Base-by-base conservation (phyloP, 2,797 vertebrate genomes). In the Furcifer pardalis region DNA sequence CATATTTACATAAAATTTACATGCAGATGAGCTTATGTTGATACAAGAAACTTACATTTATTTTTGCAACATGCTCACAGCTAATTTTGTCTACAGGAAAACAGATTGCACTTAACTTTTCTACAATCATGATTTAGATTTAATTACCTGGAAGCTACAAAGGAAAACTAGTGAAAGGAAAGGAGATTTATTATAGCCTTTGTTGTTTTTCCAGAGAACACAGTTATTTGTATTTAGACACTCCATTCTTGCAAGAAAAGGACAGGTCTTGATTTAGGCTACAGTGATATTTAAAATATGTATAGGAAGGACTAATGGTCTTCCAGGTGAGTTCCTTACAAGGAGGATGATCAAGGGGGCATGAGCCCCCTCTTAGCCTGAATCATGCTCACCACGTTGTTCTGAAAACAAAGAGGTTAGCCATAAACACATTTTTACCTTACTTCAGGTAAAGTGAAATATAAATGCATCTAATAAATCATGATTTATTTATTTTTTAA, bases 1-100 rank as follows among this genome's bases (percentile, higher is more conserved):
- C 91, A 90, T 72, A 93, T 94, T 92, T 93, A 90, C 90, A 94
- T 93, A 93, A 92, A 60, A 93, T 92, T 92, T 93, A 89, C 91
- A 91, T 91, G 90, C 91, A 93, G 82, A 93, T 83, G 86, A 73
- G 0, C 60, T 49, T 88, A 87, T 92, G 91, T 94, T 94, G 90
- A 92, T 86, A 91, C 83, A 84, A 89, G 92, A 93, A 32, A 46
- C 37, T 79, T 84, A 87, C 56, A 25, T 75, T 92, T 89, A 87
- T 91, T 92, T 93, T 92, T 86, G 72, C 90, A 94, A 91, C 89
- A 91, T 37, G 5, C 37, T 90, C 5, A 0, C 88, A 69, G 30
- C 35, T 83, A 90, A 91, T 91, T 90, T 78, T 86, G 90, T 88
- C 83, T 84, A 25, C 46, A 91, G 89, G 86, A 93, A 93, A 83